A percentile compares a stretch with the other conserved stretches of the same genome.
phyloP scores from a whole-genome alignment of 2,113 vertebrate genomes.

The Cercopithecus mona region DNA sequence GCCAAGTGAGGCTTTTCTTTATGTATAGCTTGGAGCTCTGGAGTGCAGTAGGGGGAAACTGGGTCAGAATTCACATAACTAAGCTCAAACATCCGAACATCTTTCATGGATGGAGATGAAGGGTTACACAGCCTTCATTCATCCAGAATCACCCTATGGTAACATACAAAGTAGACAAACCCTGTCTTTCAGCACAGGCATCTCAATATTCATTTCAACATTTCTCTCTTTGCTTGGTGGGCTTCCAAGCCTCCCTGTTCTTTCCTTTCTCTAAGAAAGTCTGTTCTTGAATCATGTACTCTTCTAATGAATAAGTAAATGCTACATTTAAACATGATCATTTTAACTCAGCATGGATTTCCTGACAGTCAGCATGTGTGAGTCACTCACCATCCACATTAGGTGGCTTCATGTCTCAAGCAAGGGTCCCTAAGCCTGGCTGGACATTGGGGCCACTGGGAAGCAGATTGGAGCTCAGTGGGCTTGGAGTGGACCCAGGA shows the following conservation, averaged over 20 bases:
- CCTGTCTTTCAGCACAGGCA: too few relatives aligned
- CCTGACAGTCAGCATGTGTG: accelerated
- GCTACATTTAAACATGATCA: not conserved
- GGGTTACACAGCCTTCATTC: accelerated
- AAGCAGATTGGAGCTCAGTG: not conserved
- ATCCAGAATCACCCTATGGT: accelerated
- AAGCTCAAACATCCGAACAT: not conserved
- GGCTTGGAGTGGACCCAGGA: not conserved
- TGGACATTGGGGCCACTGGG: too few relatives aligned
- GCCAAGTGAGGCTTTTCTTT: not conserved
- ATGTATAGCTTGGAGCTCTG: not conserved
- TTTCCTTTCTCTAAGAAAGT: not conserved
- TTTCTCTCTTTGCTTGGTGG: too few relatives aligned
- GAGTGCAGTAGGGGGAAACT: accelerated
- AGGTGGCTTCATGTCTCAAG: not conserved
- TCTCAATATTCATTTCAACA: not conserved
- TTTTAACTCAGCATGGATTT: not conserved
- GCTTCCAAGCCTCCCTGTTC: too few relatives aligned
- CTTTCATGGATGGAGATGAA: accelerated
- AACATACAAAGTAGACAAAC: not conserved
- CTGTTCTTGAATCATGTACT: not conserved
- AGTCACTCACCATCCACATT: accelerated
- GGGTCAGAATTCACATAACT: too few relatives aligned
- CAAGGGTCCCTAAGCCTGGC: not conserved
- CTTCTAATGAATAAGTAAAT: not conserved